Conservation (phyloP, 1,140 invertebrate species). For the Drosophila takahashii region DNA sequence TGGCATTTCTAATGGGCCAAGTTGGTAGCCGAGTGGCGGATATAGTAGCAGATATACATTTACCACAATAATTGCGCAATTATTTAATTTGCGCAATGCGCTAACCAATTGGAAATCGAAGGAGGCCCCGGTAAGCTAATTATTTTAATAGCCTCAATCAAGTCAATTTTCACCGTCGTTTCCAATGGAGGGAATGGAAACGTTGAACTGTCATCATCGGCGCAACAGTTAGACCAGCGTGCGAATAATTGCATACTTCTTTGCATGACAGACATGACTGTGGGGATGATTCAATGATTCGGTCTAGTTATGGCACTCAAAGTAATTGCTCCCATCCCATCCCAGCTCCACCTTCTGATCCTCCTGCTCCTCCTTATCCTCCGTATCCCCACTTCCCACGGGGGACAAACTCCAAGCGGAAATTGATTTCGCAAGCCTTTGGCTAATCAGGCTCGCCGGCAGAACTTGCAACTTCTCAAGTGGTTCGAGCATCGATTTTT, state of each 20-base stretch:
- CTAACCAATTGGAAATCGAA: conserved; percentile 27
- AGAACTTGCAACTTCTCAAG: conserved; percentile 37
- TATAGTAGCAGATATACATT: conserved; percentile 35
- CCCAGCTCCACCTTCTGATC: background rate
- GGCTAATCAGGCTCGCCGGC: conserved; percentile 54
- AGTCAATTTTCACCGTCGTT: conserved; percentile 49
- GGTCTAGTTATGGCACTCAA: conserved; percentile 58
- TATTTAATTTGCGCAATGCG: conserved; percentile 51
- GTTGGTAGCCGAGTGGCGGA: background rate
- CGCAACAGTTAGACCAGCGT: conserved; percentile 61
- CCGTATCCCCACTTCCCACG: background rate
- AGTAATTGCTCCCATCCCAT: conserved; percentile 51
- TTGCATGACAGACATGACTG: conserved; percentile 21
- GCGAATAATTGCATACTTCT: conserved; percentile 73
- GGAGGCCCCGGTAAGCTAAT: conserved; percentile 35
- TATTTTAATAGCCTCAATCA: conserved; percentile 77
- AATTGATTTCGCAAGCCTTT: conserved; percentile 76
- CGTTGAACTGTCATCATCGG: conserved; percentile 31
- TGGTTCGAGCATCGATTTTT: conserved; percentile 41
- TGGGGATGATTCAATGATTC: conserved; percentile 19
- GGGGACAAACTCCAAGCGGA: conserved; percentile 59
- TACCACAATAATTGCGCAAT: conserved; percentile 63
- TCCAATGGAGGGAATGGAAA: conserved; percentile 2
- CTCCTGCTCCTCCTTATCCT: conserved; percentile 6
- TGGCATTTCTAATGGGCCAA: conserved; percentile 16